phyloP scores from a whole-genome alignment of 2,113 vertebrate species.

The Emydocephalus ijimae region DNA sequence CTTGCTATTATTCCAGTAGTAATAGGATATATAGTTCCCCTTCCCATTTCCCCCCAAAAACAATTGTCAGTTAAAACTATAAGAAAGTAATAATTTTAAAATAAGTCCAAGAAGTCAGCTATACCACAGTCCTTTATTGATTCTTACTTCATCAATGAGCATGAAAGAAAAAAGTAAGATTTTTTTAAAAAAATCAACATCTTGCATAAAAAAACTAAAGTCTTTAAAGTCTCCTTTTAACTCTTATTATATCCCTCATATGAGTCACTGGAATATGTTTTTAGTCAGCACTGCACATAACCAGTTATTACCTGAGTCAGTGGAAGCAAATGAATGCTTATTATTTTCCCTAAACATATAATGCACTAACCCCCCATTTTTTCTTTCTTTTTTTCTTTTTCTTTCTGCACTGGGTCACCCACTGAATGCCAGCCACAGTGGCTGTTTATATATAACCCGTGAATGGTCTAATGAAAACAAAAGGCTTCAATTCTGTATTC shows the following conservation, averaged over 20 bases:
- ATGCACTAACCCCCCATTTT: constrained; percentile 20
- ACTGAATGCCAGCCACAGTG: constrained; percentile 24
- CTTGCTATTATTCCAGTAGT: background rate
- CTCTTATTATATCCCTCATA: background rate
- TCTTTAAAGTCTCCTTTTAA: constrained; percentile 8
- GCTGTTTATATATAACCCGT: constrained; percentile 29
- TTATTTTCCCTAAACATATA: constrained; percentile 59
- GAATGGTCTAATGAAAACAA: constrained; percentile 38
- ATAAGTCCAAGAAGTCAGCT: background rate
- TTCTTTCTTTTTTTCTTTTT: constrained; percentile 51
- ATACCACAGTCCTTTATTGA: background rate
- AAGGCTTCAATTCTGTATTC: constrained; percentile 16
- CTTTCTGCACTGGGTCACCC: constrained; percentile 34
- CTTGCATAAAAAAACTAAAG: background rate
- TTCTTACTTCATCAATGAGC: background rate
- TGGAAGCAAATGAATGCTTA: constrained; percentile 49
- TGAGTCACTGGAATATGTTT: constrained; percentile 37
- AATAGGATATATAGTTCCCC: background rate
- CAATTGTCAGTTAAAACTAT: background rate
- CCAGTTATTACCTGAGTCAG: constrained; percentile 45
- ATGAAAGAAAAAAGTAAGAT: background rate
- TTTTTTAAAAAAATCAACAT: background rate
- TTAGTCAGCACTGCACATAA: constrained; percentile 15
- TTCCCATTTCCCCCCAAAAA: background rate
- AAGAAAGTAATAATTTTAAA: background rate